These are phyloP conservation scores for Eucriotettix oculatus DNA, from an alignment of 2,888 invertebrate species.

Conservation along the genomic window DNA sequence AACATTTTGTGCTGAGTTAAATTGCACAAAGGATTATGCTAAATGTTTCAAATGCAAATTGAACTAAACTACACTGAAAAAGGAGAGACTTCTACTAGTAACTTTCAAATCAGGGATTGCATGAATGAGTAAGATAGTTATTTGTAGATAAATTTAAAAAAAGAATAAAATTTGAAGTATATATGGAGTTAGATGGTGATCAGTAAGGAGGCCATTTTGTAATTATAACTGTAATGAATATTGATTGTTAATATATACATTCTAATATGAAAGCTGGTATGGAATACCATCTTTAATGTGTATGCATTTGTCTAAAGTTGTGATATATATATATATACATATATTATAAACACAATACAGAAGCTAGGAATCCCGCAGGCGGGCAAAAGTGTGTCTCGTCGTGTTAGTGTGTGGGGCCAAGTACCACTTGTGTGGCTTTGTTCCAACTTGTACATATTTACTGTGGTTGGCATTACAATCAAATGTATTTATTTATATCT, in stretches of 20 bases:
- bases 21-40: no score
- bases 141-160: background rate
- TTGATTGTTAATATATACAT: background rate
- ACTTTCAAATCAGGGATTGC: no score
- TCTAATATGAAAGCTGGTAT: background rate
- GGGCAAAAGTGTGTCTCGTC: constrained; percentile 3
- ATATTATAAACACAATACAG: background rate
- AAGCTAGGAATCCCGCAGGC: constrained; percentile 3
- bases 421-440: background rate
- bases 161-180: background rate
- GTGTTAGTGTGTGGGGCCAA: constrained; percentile 4
- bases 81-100: no score
- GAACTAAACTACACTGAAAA: no score
- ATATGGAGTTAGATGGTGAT: background rate
- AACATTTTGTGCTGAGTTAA: no score
- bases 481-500: background rate
- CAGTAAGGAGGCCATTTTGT: background rate
- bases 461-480: background rate
- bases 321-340: background rate
- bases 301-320: background rate
- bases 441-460: constrained; percentile 1
- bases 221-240: background rate
- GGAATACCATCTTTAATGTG: background rate
- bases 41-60: no score
- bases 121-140: no score